phyloP scores from a whole-genome alignment of 2,113 vertebrate genomes.

The Lophotis ruficrista region DNA sequence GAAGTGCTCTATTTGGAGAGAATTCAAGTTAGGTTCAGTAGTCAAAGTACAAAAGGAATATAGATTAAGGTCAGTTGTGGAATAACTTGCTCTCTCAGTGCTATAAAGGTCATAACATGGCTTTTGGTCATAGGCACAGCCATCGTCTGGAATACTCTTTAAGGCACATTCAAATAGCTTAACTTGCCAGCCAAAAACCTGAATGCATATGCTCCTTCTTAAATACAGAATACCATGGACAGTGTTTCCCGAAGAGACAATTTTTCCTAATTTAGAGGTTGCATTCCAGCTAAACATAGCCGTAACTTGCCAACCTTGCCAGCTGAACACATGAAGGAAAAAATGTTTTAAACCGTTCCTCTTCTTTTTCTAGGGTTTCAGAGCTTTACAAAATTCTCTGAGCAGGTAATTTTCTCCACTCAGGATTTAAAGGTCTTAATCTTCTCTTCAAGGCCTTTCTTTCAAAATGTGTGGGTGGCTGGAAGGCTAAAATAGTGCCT shows the following conservation, averaged over 20 bases:
- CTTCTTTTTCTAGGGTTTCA: background rate
- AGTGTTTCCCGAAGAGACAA: background rate
- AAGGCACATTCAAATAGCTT: background rate
- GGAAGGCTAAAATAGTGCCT: background rate
- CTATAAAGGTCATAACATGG: background rate
- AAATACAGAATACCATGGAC: background rate
- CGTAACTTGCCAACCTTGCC: background rate
- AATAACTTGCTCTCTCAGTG: background rate
- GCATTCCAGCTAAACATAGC: background rate
- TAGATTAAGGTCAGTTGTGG: background rate
- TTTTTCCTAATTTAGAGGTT: background rate
- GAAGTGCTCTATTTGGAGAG: background rate
- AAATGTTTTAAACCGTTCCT: background rate
- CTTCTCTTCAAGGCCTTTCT: conserved; percentile 10
- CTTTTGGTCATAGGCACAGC: background rate
- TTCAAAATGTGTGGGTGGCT: background rate
- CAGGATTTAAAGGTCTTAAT: conserved; percentile 5
- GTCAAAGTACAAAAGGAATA: background rate
- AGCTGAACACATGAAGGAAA: background rate
- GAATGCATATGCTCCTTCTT: background rate
- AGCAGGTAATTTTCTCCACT: conserved; percentile 1
- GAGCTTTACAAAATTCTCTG: background rate
- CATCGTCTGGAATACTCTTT: background rate
- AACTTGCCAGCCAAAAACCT: background rate
- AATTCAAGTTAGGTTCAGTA: background rate